Evolutionary conservation across 2,888 invertebrate genomes (phyloP), one percentile per base, ranked within the genome.

Genomic region (Dicranocentrus wangi): DNA sequence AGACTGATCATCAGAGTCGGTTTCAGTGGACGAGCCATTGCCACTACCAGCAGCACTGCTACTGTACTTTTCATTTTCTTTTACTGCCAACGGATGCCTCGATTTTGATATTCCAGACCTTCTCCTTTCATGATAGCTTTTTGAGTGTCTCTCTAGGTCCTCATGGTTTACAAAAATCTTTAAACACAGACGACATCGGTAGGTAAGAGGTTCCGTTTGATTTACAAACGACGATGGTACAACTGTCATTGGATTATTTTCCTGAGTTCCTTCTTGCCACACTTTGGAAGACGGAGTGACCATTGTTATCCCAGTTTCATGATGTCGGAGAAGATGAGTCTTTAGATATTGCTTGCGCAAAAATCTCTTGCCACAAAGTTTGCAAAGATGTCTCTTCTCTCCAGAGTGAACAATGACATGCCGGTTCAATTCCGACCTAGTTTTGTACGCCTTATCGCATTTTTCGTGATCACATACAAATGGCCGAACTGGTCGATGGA

Each of bases 291-390:
- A 55, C 0, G 76, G 76, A 5, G 68, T 66, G 2, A 76, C 27
- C 76, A 76, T 68, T 28, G 76, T 65, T 15, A 76, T 19, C 21
- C 76, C 77, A 32, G 61, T 65, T 32, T 79, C 79, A n/a, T 80
- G 72, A 53, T 80, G 80, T 19, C 80, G 66, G 1, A 80, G 47
- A n/a, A 80, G 42, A 68, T 80, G 80, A 17, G 80, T 80, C 15
- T 80, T 80, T 17, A 80, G 63, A 28, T 80, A 80, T 19, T 80
- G 80, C 60, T 80, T 80, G 15, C 80, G 42, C 58, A 80, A 43
- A 43, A 80, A 80, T 0, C 71, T 55, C 21, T 80, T 80, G 17
- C 68, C 68, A 43, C 80, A 80, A 17, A 71, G 53, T 58, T 79
- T 70, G 39, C 78, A 79, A 28, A 32, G 25, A n/a, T 80, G 72